phyloP scores from a whole-genome alignment of 2,113 vertebrate species.

The Brienomyrus brachyistius region DNA sequence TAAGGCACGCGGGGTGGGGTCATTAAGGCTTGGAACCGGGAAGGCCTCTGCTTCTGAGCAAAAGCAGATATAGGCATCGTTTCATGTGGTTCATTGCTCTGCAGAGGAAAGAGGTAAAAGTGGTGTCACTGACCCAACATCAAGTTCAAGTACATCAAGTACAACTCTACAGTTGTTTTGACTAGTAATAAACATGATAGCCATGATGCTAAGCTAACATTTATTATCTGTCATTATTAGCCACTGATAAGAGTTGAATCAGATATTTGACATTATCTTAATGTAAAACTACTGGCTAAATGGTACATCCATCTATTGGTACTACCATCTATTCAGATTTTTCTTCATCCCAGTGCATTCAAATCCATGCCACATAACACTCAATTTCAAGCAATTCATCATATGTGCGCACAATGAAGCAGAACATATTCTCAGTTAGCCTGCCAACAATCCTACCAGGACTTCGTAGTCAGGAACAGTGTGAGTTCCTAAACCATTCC shows the following conservation, averaged over 20 bases:
- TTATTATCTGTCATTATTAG: neutral
- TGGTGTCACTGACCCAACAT: neutral
- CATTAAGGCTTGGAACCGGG: conserved; percentile 76
- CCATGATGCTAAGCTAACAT: neutral
- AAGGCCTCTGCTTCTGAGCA: conserved; percentile 88
- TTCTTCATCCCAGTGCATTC: neutral
- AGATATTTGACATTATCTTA: neutral
- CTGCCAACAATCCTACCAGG: conserved; percentile 66
- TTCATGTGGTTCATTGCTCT: conserved; percentile 96
- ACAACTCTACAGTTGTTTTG: neutral
- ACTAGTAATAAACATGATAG: neutral
- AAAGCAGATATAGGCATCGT: conserved; percentile 98
- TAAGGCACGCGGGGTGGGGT: conserved; percentile 83
- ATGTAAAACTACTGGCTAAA: neutral
- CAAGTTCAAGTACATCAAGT: neutral
- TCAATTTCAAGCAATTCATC: neutral
- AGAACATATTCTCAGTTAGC: neutral
- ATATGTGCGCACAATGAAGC: neutral
- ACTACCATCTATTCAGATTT: neutral
- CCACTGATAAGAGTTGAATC: neutral
- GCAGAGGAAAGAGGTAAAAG: conserved; percentile 22
- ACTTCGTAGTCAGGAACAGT: conserved; percentile 98
- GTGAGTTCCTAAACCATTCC: conserved; percentile 89
- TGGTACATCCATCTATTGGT: neutral
- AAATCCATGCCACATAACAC: neutral